phyloP scores from a whole-genome alignment of 2,888 invertebrate species.

The Heteromurus nitidus region DNA sequence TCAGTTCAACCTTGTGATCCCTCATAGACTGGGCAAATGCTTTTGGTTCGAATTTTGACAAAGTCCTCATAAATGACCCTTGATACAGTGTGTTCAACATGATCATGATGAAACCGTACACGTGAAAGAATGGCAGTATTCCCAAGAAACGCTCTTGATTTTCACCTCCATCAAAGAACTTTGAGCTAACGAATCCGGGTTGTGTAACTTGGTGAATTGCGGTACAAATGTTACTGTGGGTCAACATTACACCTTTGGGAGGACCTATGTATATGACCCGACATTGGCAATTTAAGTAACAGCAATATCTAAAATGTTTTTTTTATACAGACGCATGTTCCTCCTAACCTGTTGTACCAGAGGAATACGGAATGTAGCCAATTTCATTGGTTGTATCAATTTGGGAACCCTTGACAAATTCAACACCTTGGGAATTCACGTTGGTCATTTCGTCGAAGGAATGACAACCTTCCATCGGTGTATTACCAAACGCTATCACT shows the following conservation, averaged over 20 bases:
- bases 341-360: constrained; percentile 61
- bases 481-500: constrained; percentile 38
- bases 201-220: constrained; percentile 75
- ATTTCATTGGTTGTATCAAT: constrained; percentile 61
- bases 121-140: constrained; percentile 87
- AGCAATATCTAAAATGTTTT: no score
- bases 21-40: constrained; percentile 82
- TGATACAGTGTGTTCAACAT: constrained; percentile 80
- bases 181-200: constrained; percentile 39
- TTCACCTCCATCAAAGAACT: constrained; percentile 40
- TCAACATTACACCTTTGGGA: constrained; percentile 75
- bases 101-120: constrained; percentile 84
- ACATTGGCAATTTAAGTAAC: no score
- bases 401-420: constrained; percentile 61
- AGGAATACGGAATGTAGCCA: constrained; percentile 61
- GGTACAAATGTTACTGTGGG: constrained; percentile 79
- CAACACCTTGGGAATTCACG: constrained; percentile 60
- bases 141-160: constrained; percentile 81
- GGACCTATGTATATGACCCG: no score
- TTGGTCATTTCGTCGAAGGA: constrained; percentile 65
- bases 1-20: constrained; percentile 79
- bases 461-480: constrained; percentile 28
- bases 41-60: constrained; percentile 84
- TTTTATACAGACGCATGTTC: no score
- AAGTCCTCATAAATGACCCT: constrained; percentile 81